A percentile compares a stretch with the other conserved stretches of the same genome.
phyloP scores from a whole-genome alignment of 2,797 vertebrate species.

The Cottoperca gobio region DNA sequence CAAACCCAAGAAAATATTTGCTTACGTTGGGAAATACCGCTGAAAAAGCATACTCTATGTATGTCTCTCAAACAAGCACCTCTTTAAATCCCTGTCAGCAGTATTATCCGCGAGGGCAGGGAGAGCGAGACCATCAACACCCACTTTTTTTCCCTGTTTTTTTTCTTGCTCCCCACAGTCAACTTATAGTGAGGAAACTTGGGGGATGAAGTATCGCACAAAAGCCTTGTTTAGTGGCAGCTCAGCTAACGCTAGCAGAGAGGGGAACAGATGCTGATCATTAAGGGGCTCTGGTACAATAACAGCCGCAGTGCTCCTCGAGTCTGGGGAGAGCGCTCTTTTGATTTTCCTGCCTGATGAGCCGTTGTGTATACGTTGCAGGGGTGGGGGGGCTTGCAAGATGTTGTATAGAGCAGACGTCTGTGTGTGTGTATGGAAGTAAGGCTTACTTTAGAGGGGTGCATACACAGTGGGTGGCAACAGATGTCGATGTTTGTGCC shows the following conservation, averaged over 20 bases:
- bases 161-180: conserved; percentile 3
- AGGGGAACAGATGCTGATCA: conserved; percentile 82
- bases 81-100: conserved; percentile 77
- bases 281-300: conserved; percentile 79
- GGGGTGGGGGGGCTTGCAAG: conserved; percentile 34
- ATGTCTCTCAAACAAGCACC: conserved; percentile 54
- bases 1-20: conserved; percentile 57
- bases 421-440: conserved; percentile 38
- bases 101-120: conserved; percentile 34
- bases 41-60: conserved; percentile 19
- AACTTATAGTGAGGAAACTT: conserved; percentile 49
- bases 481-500: conserved; percentile 59
- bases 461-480: conserved; percentile 49
- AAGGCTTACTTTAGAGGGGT: conserved; percentile 35
- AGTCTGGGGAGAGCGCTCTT: conserved; percentile 76
- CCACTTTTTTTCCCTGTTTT: conserved; percentile 7
- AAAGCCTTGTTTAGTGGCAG: conserved; percentile 68
- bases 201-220: conserved; percentile 47
- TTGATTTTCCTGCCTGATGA: conserved; percentile 81
- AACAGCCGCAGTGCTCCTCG: conserved; percentile 73
- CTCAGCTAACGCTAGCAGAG: conserved; percentile 65
- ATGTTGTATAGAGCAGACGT: conserved; percentile 55
- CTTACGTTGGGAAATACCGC: conserved; percentile 53
- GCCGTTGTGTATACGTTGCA: conserved; percentile 74
- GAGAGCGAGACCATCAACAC: conserved; percentile 33